These are phyloP conservation scores for Macropodus opercularis DNA, from an alignment of 2,797 vertebrate species.

Conservation along the genomic window DNA sequence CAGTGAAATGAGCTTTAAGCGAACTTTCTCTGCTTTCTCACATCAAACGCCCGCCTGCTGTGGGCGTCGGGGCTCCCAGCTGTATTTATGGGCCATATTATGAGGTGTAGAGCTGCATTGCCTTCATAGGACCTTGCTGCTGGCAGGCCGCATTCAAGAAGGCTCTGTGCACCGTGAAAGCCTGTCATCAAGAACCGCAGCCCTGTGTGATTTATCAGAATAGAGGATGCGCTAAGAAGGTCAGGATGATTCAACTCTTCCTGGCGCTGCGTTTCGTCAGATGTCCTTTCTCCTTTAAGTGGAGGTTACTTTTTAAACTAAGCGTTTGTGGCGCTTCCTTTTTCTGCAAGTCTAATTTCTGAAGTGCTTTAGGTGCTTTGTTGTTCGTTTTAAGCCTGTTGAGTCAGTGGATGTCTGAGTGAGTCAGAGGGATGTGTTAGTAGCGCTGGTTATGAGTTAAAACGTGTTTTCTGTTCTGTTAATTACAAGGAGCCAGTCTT, in stretches of 20 bases:
- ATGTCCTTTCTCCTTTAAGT: slow-evolving; percentile 15
- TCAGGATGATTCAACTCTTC: slow-evolving; percentile 56
- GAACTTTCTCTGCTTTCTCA: slow-evolving; percentile 47
- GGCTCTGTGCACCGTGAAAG: slow-evolving; percentile 53
- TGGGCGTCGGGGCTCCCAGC: slow-evolving; percentile 40
- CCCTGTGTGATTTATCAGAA: slow-evolving; percentile 67
- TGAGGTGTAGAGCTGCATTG: slow-evolving; percentile 60
- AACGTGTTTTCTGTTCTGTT: slow-evolving; percentile 48
- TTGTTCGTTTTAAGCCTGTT: slow-evolving; percentile 15
- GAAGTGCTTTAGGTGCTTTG: slow-evolving; percentile 1
- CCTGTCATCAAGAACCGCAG: slow-evolving; percentile 62
- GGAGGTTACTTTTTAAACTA: slow-evolving; percentile 14
- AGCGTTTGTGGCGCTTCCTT: slow-evolving; percentile 8
- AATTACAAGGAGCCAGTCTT: slow-evolving; percentile 51
- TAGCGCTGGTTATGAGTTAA: slow-evolving; percentile 44
- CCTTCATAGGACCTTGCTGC: slow-evolving; percentile 71
- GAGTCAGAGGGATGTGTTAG: slow-evolving; percentile 35
- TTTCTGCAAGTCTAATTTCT: not conserved
- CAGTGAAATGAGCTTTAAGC: slow-evolving; percentile 26
- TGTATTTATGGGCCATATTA: slow-evolving; percentile 69
- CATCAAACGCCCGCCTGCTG: slow-evolving; percentile 23
- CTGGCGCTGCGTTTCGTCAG: slow-evolving; percentile 8
- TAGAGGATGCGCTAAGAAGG: slow-evolving; percentile 58
- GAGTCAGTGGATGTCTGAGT: slow-evolving; percentile 22
- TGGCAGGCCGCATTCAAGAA: slow-evolving; percentile 54